Percentiles rank a stretch among this genome's conserved stretches.
These are phyloP conservation scores for Varanus salvator DNA, from an alignment of 2,113 vertebrate species.

Conservation along the genomic window DNA sequence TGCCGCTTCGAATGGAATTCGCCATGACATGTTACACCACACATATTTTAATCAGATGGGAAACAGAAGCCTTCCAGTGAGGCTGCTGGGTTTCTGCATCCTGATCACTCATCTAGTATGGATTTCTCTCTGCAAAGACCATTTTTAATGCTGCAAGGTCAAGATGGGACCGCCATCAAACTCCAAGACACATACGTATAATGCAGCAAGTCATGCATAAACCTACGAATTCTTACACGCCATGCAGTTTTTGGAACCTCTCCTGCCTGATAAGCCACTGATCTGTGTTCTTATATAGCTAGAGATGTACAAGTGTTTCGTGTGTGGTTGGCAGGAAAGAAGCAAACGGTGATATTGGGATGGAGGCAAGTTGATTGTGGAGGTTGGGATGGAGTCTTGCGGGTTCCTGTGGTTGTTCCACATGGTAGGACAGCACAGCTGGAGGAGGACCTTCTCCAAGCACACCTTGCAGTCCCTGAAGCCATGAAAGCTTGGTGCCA, in stretches of 20 bases:
- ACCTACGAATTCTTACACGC: too few relatives aligned
- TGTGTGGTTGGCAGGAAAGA: too few relatives aligned
- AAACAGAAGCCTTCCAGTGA: not conserved
- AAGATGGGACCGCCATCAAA: not conserved
- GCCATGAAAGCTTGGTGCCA: too few relatives aligned
- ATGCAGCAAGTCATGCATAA: not conserved
- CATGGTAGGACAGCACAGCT: too few relatives aligned
- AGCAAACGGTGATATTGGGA: too few relatives aligned
- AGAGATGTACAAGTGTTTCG: too few relatives aligned
- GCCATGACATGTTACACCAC: not conserved
- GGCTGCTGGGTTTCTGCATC: not conserved
- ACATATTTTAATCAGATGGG: not conserved
- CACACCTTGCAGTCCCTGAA: too few relatives aligned
- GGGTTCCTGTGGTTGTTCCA: not conserved
- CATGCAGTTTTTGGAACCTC: too few relatives aligned
- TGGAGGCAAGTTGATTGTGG: too few relatives aligned
- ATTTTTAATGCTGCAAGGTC: not conserved
- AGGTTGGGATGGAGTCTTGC: too few relatives aligned
- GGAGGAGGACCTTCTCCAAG: too few relatives aligned
- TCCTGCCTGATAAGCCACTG: not conserved
- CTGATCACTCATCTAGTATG: not conserved
- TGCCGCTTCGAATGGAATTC: not conserved
- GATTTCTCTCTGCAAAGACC: not conserved
- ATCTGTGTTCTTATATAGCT: too few relatives aligned
- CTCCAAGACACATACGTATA: not conserved